A percentile compares a stretch with the other conserved stretches of the same genome.
phyloP scores from a whole-genome alignment of 2,888 invertebrate species.

The Drosophila helvetica region DNA sequence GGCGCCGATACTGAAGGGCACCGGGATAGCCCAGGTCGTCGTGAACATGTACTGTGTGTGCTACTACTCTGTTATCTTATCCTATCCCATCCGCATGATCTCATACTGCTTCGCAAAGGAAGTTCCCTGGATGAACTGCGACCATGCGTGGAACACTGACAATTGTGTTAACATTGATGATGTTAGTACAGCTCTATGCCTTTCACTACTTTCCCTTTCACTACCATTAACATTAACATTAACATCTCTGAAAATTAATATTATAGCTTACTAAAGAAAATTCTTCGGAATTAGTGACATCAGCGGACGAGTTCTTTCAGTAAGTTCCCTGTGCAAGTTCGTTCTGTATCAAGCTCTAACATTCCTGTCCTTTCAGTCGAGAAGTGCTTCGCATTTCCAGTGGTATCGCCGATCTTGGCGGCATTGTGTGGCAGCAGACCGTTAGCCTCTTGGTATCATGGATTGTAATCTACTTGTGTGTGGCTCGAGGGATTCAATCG shows the following conservation, averaged over 20 bases:
- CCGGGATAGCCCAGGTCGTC: constrained; percentile 92
- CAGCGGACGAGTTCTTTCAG: constrained; percentile 94
- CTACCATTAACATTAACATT: too few relatives aligned
- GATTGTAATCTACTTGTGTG: constrained; percentile 92
- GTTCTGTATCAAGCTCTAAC: not conserved
- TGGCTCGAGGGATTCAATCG: constrained; percentile 93
- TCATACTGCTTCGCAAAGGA: constrained; percentile 87
- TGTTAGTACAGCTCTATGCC: constrained; percentile 44
- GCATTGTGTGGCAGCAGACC: constrained; percentile 92
- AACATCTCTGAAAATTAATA: too few relatives aligned
- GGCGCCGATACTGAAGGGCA: constrained; percentile 94
- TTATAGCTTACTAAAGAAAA: not conserved
- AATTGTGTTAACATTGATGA: constrained; percentile 86
- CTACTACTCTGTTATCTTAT: constrained; percentile 93
- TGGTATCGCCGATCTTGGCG: constrained; percentile 90
- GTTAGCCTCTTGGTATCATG: constrained; percentile 90
- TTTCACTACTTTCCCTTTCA: too few relatives aligned
- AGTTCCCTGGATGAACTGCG: constrained; percentile 91
- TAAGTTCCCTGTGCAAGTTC: constrained; percentile 82
- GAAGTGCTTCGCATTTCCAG: constrained; percentile 91
- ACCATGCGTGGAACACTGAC: constrained; percentile 92
- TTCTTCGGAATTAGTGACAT: constrained; percentile 84
- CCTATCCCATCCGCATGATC: constrained; percentile 93
- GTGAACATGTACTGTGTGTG: constrained; percentile 92
- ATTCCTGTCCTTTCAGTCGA: constrained; percentile 86